phyloP scores from a whole-genome alignment of 2,113 vertebrate genomes.

The Hippolais icterina region DNA sequence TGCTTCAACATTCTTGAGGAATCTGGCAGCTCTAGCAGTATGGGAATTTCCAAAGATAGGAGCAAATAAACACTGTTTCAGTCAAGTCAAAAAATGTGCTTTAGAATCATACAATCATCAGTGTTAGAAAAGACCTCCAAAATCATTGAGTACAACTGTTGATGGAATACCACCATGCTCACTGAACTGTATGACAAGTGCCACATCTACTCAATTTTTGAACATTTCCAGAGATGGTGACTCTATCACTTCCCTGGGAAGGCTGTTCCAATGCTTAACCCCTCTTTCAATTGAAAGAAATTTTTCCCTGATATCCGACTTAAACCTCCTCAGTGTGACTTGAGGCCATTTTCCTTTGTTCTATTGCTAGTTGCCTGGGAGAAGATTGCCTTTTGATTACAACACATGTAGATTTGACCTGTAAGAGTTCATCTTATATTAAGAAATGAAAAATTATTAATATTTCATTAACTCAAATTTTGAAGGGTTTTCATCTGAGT shows the following conservation, averaged over 20 bases:
- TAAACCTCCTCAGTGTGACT: fast-evolving
- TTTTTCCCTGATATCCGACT: background rate
- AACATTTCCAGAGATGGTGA: background rate
- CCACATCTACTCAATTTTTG: background rate
- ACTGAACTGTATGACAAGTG: background rate
- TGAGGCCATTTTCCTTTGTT: background rate
- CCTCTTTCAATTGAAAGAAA: background rate
- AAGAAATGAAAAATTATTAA: background rate
- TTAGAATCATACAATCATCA: background rate
- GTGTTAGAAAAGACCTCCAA: background rate
- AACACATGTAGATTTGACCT: background rate
- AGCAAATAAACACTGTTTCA: background rate
- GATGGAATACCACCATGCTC: background rate
- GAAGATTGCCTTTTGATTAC: background rate
- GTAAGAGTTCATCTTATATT: background rate
- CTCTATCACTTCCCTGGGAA: background rate
- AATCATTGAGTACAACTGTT: background rate
- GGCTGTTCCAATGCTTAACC: background rate
- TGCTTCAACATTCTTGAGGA: background rate
- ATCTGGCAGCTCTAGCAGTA: background rate
- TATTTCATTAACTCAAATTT: background rate
- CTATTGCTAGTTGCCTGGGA: background rate
- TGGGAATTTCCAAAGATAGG: background rate
- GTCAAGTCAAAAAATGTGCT: background rate
- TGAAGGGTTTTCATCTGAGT: background rate